phyloP scores from a whole-genome alignment of 1,140 invertebrate genomes.

The Zaprionus tsacasi region DNA sequence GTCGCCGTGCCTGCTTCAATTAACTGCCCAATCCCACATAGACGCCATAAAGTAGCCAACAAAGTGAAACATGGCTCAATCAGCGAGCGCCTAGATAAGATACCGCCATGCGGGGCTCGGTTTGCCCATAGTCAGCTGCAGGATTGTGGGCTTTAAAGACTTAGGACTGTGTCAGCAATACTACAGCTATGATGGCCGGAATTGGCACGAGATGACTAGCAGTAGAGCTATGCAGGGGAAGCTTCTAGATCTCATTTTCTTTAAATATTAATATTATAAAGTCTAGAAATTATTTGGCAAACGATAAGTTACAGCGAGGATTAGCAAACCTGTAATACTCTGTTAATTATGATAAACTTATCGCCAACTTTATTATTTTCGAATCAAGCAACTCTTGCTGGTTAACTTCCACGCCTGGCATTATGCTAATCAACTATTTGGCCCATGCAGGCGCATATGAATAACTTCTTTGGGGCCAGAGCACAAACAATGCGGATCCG shows the following conservation, averaged over 20 bases:
- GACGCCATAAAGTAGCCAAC: constrained; percentile 45
- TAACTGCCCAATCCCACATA: constrained; percentile 53
- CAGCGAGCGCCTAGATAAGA: constrained; percentile 57
- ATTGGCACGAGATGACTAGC: background rate
- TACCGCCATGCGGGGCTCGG: constrained; percentile 15
- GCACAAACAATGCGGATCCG: constrained; percentile 46
- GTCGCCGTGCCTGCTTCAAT: constrained; percentile 44
- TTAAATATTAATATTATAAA: no score
- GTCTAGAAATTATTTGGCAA: no score
- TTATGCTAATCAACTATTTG: constrained; percentile 14
- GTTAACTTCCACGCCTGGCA: background rate
- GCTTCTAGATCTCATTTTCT: no score
- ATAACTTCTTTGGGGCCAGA: constrained; percentile 52
- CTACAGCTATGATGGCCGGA: background rate
- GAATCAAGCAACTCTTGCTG: background rate
- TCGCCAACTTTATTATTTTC: background rate
- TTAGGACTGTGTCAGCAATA: constrained; percentile 15
- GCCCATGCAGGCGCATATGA: constrained; percentile 56
- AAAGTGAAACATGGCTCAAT: constrained; percentile 63
- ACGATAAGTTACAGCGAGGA: no score
- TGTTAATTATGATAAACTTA: background rate
- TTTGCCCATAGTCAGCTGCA: background rate
- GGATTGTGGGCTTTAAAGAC: constrained; percentile 31
- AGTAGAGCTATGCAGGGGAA: background rate
- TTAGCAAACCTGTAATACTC: no score